A percentile compares a stretch with the other conserved stretches of the same genome.
Evolutionary conservation across 2,888 invertebrate species (phyloP).

Genomic region (Stomorhina lunata): DNA sequence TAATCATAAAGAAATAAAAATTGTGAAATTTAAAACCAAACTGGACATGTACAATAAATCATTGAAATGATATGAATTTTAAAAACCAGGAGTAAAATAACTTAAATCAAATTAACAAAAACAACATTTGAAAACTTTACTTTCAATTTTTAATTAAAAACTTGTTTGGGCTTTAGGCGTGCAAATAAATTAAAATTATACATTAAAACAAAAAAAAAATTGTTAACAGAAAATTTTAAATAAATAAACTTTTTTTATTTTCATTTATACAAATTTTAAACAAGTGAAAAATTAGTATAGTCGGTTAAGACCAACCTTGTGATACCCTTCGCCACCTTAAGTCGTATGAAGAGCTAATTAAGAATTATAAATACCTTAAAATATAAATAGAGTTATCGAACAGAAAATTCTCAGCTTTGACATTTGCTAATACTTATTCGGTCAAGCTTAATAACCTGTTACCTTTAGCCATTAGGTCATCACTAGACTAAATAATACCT

Average conservation of each 20-base stretch:
- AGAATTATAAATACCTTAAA: too few relatives aligned
- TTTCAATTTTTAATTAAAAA: slow-evolving; percentile 65
- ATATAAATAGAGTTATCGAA: too few relatives aligned
- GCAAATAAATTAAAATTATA: slow-evolving; percentile 66
- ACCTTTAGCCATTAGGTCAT: too few relatives aligned
- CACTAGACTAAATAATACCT: too few relatives aligned
- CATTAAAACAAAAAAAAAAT: background rate
- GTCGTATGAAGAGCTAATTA: too few relatives aligned
- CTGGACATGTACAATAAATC: slow-evolving; percentile 44
- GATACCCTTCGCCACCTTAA: too few relatives aligned
- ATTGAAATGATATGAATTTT: slow-evolving; percentile 28
- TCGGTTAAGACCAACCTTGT: too few relatives aligned
- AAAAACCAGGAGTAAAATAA: background rate
- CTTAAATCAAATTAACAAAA: background rate
- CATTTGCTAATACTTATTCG: too few relatives aligned
- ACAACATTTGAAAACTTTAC: slow-evolving; percentile 33
- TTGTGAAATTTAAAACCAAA: background rate
- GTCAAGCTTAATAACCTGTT: too few relatives aligned
- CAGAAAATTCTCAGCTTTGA: too few relatives aligned
- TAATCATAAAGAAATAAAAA: slow-evolving; percentile 43
- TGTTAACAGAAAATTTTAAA: slow-evolving; percentile 18
- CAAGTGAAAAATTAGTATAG: too few relatives aligned
- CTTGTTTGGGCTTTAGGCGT: slow-evolving; percentile 62
- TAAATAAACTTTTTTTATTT: background rate
- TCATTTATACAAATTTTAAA: too few relatives aligned